Percentiles rank a stretch among this genome's conserved stretches.
Conservation (phyloP, 2,797 vertebrate genomes). For the Protonibea diacanthus region DNA sequence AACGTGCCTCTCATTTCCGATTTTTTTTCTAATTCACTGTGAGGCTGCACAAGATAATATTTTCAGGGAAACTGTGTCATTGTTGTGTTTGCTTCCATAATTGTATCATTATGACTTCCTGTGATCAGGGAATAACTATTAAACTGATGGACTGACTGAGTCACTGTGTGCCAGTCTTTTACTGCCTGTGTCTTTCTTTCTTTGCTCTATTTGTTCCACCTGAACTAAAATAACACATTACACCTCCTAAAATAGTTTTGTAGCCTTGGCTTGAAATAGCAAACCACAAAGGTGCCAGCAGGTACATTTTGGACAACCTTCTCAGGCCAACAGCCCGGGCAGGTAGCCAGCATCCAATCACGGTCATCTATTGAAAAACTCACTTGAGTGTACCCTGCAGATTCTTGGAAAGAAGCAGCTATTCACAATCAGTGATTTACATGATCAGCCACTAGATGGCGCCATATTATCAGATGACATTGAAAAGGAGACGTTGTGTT, state of each 20-base stretch:
- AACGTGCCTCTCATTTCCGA: not conserved
- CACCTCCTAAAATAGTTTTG: constrained; percentile 32
- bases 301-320: constrained; percentile 33
- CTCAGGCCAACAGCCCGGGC: constrained; percentile 37
- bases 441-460: constrained; percentile 52
- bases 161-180: constrained; percentile 4
- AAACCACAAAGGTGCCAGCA: constrained; percentile 35
- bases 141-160: not conserved
- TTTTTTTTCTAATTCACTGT: constrained; percentile 18
- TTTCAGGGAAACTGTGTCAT: not conserved
- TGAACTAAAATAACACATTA: constrained; percentile 12
- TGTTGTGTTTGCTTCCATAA: constrained; percentile 13
- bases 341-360: constrained; percentile 40
- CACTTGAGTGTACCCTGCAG: not conserved
- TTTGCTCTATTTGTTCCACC: constrained; percentile 7
- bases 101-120: constrained; percentile 25
- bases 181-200: not conserved
- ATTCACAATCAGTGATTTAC: not conserved
- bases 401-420: constrained; percentile 7
- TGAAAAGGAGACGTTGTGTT: not conserved
- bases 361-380: not conserved
- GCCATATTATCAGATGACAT: constrained; percentile 11
- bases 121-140: constrained; percentile 22
- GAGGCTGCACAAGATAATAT: not conserved
- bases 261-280: constrained; percentile 50